Base-by-base conservation (phyloP, 1,140 invertebrate species). In the Ganaspis sp. region DNA sequence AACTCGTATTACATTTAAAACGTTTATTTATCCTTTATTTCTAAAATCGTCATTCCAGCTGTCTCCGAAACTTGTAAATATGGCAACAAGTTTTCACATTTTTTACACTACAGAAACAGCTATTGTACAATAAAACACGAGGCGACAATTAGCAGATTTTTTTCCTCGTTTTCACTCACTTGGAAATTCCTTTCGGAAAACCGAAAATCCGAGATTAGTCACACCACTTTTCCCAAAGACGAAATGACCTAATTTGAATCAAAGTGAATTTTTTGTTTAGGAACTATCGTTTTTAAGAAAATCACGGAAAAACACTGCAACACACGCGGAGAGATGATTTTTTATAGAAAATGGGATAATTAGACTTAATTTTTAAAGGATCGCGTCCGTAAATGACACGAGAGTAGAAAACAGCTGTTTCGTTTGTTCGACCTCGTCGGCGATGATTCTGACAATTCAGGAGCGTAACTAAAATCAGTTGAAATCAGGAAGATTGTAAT, bases 51-150 rank as follows among this genome's bases (percentile, higher is more conserved):
- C n/a, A 9, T 70, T 19, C 69, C 6, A 19, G 1, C 15, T 8
- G 12, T 29, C 9, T n/a, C n/a, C n/a, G n/a, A n/a, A n/a, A n/a
- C n/a, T 21, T 34, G 9, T 21, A 17, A 70, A 37, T 1, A 26
- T 17, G n/a, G 19, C 38, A 70, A n/a, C 15, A 70, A 9, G n/a
- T 0, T n/a, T 19, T 75, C 53, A 79, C 78, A 79, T 79, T 70
- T 79, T 79, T 72, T 34, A n/a, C n/a, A n/a, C 38, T 21, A n/a
- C n/a, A 69, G 17, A 71, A 79, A 79, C 78, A 79, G 78, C 78
- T 79, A 74, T 76, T 79, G 71, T 49, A 5, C 45, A 8, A 17
- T 3, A n/a, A 49, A 49, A 49, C n/a, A 49, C 2, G n/a, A 34
- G 29, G 1, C 45, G 15, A 12, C 11, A 42, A 42, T 4, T 49